Conservation (phyloP, 53 echinoderm and acorn worm genomes). For the Pentamera pediparva region DNA sequence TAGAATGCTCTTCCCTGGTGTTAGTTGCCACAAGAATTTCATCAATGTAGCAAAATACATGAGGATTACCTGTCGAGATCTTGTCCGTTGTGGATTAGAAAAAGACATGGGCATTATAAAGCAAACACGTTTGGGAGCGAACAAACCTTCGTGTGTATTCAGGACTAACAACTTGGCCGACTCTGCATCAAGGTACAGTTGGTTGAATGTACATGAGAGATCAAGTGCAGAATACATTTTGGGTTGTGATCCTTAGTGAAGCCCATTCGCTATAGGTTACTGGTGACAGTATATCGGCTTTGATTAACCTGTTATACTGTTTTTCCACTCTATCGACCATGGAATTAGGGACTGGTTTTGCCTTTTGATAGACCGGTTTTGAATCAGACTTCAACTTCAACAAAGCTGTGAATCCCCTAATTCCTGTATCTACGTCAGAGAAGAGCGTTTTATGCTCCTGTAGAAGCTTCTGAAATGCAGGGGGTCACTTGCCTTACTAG, state of each 20-base stretch:
- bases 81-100: conserved; percentile 16
- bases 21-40: conserved; percentile 33
- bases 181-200: conserved; percentile 4
- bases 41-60: conserved; percentile 27
- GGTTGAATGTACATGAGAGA: conserved; percentile 28
- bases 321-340: conserved; percentile 9
- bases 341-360: conserved; percentile 28
- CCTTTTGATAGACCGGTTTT: conserved; percentile 26
- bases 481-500: too few species aligned
- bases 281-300: conserved; percentile 16
- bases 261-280: conserved; percentile 42
- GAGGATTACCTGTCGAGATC: not conserved
- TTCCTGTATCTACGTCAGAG: too few species aligned
- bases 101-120: conserved; percentile 27
- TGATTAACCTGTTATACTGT: conserved; percentile 23
- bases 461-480: too few species aligned
- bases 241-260: conserved; percentile 1
- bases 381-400: conserved; percentile 34
- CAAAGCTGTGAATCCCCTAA: conserved; percentile 32
- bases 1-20: not conserved
- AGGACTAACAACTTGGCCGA: conserved; percentile 16
- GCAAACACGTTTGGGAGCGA: conserved; percentile 3
- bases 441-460: conserved; percentile 11
- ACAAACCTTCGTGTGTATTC: conserved; percentile 30
- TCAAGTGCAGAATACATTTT: conserved; percentile 26